These are phyloP conservation scores for Anthopleura xanthogrammica DNA, from an alignment of 92 coral and sea anemone genomes.

Conservation along the genomic window DNA sequence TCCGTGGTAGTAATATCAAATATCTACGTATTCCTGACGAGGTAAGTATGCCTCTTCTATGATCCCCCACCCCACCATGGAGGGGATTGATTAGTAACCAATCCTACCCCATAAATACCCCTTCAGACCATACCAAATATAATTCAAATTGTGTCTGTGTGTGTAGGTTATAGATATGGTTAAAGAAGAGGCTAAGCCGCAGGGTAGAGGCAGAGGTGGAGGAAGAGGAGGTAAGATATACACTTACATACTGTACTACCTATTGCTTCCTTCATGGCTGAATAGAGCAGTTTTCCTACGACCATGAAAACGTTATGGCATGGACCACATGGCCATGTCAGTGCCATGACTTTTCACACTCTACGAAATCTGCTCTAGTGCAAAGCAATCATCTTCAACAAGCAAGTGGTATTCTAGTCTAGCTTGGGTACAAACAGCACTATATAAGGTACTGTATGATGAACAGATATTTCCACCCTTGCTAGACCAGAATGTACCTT, in stretches of 20 bases:
- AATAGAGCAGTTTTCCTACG: too few relatives aligned
- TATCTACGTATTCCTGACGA: conserved; percentile 98
- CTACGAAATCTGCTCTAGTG: too few relatives aligned
- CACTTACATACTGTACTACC: background rate
- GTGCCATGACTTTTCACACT: too few relatives aligned
- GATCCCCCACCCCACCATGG: background rate
- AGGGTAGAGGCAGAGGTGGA: conserved; percentile 85
- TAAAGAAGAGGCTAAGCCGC: conserved; percentile 84
- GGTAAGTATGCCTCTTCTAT: conserved; percentile 44
- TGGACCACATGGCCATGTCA: too few relatives aligned
- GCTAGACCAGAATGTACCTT: background rate
- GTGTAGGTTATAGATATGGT: conserved; percentile 94
- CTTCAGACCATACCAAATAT: too few relatives aligned
- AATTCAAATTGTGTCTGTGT: background rate
- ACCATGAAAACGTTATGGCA: too few relatives aligned
- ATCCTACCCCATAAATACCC: background rate
- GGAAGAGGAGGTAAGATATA: conserved; percentile 58
- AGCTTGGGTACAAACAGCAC: background rate
- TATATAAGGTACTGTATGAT: background rate
- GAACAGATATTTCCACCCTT: background rate
- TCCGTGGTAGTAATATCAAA: conserved; percentile 98
- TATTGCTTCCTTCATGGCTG: background rate
- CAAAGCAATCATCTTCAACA: too few relatives aligned
- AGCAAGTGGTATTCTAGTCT: background rate
- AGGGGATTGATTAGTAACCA: background rate